Base-by-base conservation (phyloP, 2,888 invertebrate genomes). In the Tortricodes alternella region DNA sequence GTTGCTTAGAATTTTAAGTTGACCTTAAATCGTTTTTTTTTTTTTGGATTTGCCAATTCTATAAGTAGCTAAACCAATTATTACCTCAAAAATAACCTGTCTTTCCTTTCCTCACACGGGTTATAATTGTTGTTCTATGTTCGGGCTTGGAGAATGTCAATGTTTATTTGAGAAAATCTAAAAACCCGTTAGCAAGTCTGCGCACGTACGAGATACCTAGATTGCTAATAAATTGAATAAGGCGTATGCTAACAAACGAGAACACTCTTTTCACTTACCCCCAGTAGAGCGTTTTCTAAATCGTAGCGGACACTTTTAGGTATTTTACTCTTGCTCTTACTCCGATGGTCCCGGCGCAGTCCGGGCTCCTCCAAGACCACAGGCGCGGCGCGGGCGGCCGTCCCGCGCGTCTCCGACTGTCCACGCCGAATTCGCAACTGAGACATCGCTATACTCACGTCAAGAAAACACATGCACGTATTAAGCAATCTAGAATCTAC, bases 261-360 rank as follows among this genome's bases (percentile, higher is more conserved):
- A n/a, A 16, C 2, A 18, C 13, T 18, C 19, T 35, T 18, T n/a
- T 34, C 13, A 74, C 87, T 82, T 70, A 88, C 89, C 62, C 82
- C 74, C 62, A 90, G 78, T 63, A 90, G 74, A 13, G 89, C 85
- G 60, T 83, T 86, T 61, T 89, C 87, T 67, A 90, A 74, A 53
- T 89, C 89, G 59, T 80, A 78, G 8, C 88, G 83, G 44, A 89
- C 57, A 53, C 58, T 78, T 70, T 80, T 84, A 9, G 89, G 84
- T 70, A 85, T 68, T 61, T 76, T 81, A 63, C 71, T 73, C 63
- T 72, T 84, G 65, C 63, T 78, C 52, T 71, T 77, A 59, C 68
- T 80, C 53, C 66, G 66, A 29, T 62, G 60, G 48, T 46, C 62
- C 41, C 69, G 49, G 9, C 11, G 19, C n/a, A 5, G 41, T 2